Percentiles rank a stretch among this genome's conserved stretches.
Conservation (phyloP, 2,888 invertebrate species). For the Mermis nigrescens region DNA sequence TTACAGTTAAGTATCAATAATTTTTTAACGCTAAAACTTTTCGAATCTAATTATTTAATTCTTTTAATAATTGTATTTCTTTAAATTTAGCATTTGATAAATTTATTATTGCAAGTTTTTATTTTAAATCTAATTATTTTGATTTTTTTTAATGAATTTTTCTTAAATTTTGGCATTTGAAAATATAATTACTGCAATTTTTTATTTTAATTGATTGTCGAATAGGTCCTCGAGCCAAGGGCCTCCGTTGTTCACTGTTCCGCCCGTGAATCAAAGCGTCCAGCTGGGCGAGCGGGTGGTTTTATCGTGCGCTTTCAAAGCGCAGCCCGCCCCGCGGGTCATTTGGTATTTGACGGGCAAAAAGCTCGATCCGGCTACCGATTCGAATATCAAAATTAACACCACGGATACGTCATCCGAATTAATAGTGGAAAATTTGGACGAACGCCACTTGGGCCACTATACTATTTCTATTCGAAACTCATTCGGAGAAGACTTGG, state of each 20-base stretch:
- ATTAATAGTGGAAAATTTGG: background rate
- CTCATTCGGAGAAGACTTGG: slow-evolving; percentile 11
- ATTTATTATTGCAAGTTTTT: no score
- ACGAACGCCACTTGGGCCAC: slow-evolving; percentile 2
- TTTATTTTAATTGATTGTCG: no score
- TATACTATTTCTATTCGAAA: slow-evolving; percentile 10
- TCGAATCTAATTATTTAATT: no score
- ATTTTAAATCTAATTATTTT: no score
- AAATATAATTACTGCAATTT: no score
- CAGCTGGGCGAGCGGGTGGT: background rate
- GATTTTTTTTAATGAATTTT: no score
- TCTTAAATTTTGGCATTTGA: no score
- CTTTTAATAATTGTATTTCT: no score
- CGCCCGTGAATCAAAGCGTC: background rate
- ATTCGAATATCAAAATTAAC: background rate
- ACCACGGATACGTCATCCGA: background rate
- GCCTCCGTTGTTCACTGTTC: background rate
- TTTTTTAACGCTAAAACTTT: no score
- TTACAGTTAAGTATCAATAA: no score
- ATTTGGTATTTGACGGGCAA: slow-evolving; percentile 11
- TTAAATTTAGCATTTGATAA: no score
- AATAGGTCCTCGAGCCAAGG: no score
- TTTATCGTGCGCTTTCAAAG: background rate
- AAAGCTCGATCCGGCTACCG: background rate
- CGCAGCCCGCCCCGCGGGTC: slow-evolving; percentile 1